Evolutionary conservation across 2,113 vertebrate genomes (phyloP).

Genomic region (Pteropus alecto): DNA sequence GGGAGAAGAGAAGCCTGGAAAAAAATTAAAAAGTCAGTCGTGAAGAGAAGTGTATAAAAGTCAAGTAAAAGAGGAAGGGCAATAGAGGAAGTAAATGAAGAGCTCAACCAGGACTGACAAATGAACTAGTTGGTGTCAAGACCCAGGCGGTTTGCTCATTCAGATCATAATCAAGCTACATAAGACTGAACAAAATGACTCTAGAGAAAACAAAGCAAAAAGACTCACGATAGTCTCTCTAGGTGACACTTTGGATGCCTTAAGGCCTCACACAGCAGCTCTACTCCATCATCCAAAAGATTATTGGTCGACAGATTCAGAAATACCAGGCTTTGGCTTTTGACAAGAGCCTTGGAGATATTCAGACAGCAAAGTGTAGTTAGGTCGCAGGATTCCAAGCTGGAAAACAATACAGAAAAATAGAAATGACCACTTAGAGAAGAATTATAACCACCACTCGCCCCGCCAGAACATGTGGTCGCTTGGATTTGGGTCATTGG

Average conservation of each 20-base stretch:
- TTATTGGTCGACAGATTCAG: conserved; percentile 61
- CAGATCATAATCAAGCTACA: neutral
- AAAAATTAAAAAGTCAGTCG: neutral
- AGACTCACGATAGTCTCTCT: conserved; percentile 64
- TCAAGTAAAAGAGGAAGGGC: neutral
- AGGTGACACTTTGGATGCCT: conserved; percentile 50
- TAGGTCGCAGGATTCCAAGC: conserved; percentile 47
- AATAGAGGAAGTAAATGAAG: neutral
- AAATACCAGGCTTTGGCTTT: conserved; percentile 31
- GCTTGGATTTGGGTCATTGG: neutral
- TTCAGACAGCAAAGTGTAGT: conserved; percentile 13
- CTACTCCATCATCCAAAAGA: conserved; percentile 52
- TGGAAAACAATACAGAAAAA: conserved; percentile 30
- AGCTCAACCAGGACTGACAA: neutral
- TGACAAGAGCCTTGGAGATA: conserved; percentile 27
- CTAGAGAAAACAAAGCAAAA: neutral
- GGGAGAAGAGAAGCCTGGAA: neutral
- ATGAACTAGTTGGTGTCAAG: neutral
- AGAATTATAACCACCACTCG: neutral
- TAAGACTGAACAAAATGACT: neutral
- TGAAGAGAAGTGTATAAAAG: neutral
- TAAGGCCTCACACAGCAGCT: conserved; percentile 60
- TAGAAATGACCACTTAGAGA: neutral
- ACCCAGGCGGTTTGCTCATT: neutral
- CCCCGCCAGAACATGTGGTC: neutral